These are phyloP conservation scores for Monochamus alternatus DNA, from an alignment of 2,888 invertebrate genomes.

Conservation along the genomic window DNA sequence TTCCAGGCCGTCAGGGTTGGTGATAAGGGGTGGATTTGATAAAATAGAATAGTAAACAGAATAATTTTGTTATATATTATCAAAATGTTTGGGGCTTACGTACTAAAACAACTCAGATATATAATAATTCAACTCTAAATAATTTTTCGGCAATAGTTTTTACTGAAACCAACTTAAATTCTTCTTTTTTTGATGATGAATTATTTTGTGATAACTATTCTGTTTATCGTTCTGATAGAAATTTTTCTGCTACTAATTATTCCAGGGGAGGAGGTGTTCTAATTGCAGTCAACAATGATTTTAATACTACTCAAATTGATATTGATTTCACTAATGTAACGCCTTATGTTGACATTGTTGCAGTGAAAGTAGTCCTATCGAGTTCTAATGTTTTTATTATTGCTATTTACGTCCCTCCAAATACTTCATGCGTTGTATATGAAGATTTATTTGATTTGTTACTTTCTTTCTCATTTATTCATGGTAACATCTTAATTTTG, in stretches of 20 bases:
- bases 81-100: not conserved
- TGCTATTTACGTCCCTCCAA: not conserved
- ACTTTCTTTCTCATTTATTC: too few species aligned
- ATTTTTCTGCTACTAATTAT: not conserved
- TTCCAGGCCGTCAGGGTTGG: too few species aligned
- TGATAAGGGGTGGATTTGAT: too few species aligned
- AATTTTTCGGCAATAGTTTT: not conserved
- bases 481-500: not conserved
- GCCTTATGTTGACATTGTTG: not conserved
- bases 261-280: not conserved
- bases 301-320: not conserved
- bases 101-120: not conserved
- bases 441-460: not conserved
- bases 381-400: not conserved
- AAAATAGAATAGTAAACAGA: not conserved
- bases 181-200: not conserved
- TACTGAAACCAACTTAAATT: not conserved
- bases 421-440: not conserved
- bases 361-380: not conserved
- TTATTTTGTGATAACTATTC: not conserved
- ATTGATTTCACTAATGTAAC: not conserved
- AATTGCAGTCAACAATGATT: not conserved
- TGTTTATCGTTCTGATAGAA: not conserved
- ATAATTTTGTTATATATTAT: not conserved
- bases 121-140: not conserved